Percentiles rank a stretch among this genome's conserved stretches.
Conservation (phyloP, 2,113 vertebrate genomes). For the Pandion haliaetus region DNA sequence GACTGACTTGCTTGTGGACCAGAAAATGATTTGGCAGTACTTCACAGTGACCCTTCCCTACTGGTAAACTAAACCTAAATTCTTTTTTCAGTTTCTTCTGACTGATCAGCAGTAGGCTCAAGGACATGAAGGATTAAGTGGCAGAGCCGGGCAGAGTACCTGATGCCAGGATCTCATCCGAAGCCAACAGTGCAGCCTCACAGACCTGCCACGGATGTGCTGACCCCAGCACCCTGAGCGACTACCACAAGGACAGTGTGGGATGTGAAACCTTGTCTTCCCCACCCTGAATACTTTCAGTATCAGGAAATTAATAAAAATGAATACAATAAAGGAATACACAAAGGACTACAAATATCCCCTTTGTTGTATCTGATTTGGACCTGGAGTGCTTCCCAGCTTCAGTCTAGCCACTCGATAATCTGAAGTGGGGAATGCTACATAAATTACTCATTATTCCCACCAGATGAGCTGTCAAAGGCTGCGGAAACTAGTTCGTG, state of each 20-base stretch:
- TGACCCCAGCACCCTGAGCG: neutral
- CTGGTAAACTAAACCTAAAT: neutral
- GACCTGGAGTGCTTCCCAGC: conserved; percentile 56
- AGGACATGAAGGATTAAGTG: rapidly evolving
- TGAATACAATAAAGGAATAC: conserved; percentile 38
- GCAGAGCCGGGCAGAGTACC: neutral
- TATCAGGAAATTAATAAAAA: conserved; percentile 64
- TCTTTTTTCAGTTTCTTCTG: neutral
- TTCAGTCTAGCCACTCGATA: conserved; percentile 51
- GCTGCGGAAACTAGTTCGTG: conserved; percentile 24
- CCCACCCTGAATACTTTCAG: neutral
- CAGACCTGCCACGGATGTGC: neutral
- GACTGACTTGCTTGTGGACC: neutral
- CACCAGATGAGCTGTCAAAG: conserved; percentile 53
- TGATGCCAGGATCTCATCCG: rapidly evolving
- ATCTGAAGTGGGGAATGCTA: conserved; percentile 41
- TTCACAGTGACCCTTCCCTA: neutral
- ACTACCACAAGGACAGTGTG: neutral
- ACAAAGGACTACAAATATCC: conserved; percentile 45
- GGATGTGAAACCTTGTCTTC: conserved; percentile 11
- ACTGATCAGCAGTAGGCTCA: neutral
- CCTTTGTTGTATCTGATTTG: conserved; percentile 47
- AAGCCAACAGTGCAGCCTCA: neutral
- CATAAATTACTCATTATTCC: conserved; percentile 63
- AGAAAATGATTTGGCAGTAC: neutral